A percentile compares a stretch with the other conserved stretches of the same genome.
Evolutionary conservation across 2,888 invertebrate genomes (phyloP).

Genomic region (Plebejus melissa): DNA sequence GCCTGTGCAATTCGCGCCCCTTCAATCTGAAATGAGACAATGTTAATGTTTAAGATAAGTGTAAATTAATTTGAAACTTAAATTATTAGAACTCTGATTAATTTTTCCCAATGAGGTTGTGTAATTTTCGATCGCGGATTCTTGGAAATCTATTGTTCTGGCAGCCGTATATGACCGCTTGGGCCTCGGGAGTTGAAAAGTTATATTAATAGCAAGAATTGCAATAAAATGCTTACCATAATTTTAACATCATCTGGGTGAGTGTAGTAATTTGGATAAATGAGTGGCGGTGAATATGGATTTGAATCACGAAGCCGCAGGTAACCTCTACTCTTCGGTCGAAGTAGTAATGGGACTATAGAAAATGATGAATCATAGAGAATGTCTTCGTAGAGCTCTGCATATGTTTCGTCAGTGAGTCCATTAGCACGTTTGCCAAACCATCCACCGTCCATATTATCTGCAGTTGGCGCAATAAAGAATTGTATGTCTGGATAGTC

Average conservation of each 20-base stretch:
- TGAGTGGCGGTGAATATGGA: conserved; percentile 86
- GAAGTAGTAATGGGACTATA: conserved; percentile 83
- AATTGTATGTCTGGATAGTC: conserved; percentile 91
- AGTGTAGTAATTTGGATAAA: conserved; percentile 92
- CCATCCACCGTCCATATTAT: conserved; percentile 88
- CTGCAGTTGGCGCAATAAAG: conserved; percentile 86
- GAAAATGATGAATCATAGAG: conserved; percentile 84
- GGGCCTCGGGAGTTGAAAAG: no score
- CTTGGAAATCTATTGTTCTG: no score
- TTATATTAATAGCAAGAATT: no score
- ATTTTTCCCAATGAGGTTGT: no score
- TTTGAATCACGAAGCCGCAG: conserved; percentile 83
- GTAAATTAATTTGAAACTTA: background rate
- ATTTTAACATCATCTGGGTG: conserved; percentile 85
- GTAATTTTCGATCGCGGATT: no score
- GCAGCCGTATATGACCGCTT: no score
- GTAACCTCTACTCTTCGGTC: conserved; percentile 85
- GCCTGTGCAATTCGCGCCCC: conserved; percentile 84
- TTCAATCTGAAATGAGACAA: conserved; percentile 77
- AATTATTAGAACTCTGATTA: no score
- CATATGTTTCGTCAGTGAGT: conserved; percentile 82
- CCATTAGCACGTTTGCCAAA: conserved; percentile 85
- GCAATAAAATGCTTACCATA: conserved; percentile 75
- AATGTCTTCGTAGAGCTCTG: conserved; percentile 84
- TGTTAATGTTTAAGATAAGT: background rate